Evolutionary conservation across 2,797 vertebrate genomes (phyloP), one percentile per base, ranked within the genome.

Genomic region (Potorous gilbertii): DNA sequence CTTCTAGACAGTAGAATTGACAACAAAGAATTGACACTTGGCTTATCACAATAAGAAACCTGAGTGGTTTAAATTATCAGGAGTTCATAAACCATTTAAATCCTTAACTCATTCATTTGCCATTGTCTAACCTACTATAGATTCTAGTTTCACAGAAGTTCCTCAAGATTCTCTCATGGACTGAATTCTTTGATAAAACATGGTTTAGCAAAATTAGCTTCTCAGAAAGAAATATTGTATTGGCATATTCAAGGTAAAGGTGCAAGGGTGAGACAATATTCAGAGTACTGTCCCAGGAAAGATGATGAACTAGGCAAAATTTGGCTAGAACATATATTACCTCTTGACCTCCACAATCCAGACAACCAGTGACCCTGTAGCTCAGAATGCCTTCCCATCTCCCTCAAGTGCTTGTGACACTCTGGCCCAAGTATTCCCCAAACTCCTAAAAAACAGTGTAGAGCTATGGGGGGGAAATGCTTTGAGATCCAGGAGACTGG

Each of bases 361-460:
- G 34, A 66, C 62, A 34, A 66, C 13, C 31, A 62, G 31, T 62
- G 31, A 28, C 31, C 31, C 21, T 12, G 59, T 13, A 34, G 29
- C 31, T 62, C 31, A 16, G 34, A n/a, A 4, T 0, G 5, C 62
- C 29, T 66, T 34, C 3, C 62, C 34, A 14, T 16, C 12, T 62
- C 13, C 31, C 62, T 13, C 62, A 34, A 34, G 4, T 66, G 10
- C 16, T 12, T 4, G 5, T 66, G 14, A n/a, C 12, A 2, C 3
- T 66, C 62, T 66, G 62, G 13, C 62, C 31, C 13, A 66, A 66
- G 13, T 9, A 34, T 10, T 91, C 54, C 21, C 94, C 54, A 21
- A 92, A 93, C 95, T 94, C 62, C 55, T 90, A 96, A 91, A 29
- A 93, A 13, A 5, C 31, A 92, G 16, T 66, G 12, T 34, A n/a